Evolutionary conservation across 1,140 invertebrate species (phyloP), one percentile per base, ranked within the genome.

Genomic region (Drosophila prosaltans): DNA sequence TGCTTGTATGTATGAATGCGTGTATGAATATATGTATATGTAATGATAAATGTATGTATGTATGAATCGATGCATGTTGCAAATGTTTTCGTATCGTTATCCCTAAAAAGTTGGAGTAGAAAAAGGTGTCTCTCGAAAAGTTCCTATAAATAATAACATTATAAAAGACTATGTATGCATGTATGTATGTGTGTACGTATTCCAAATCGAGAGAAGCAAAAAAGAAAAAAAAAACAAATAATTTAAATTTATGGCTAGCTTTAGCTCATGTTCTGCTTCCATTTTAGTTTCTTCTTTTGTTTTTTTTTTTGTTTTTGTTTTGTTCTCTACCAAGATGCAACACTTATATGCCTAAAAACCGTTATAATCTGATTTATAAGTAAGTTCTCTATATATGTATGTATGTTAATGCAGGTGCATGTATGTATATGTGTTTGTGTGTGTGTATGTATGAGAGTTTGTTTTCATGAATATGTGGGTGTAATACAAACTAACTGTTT

Each of bases 301-400:
- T 57, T 67, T 30, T 4, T 70, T 72, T 61, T 60, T 45, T 48
- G 65, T 58, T 64, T 62, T 75, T 48, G 30, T 64, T 45, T 43
- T 62, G 57, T 32, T 48, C 43, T 54, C 64, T 74, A 48, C 69
- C 74, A 85, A 86, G 69, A 78, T 51, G 83, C 82, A 86, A 86
- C 82, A 86, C 83, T 84, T 86, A 88, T 73, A 89, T 68, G 73
- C 66, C 84, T 88, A 88, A 80, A 88, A 65, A 82, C 72, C 68
- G 80, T 83, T 86, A 88, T 72, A 80, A 69, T 75, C 73, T 80
- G 83, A 64, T 69, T 71, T 83, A 88, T 74, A 80, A 81, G 76
- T 69, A 72, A 66, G 79, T 75, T 62, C 74, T 78, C 78, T 75
- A 72, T 74, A 71, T 75, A 74, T 54, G 61, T 67, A 78, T 63